These are phyloP conservation scores for Erythrocebus patas DNA, from an alignment of 2,113 vertebrate genomes.

Conservation along the genomic window DNA sequence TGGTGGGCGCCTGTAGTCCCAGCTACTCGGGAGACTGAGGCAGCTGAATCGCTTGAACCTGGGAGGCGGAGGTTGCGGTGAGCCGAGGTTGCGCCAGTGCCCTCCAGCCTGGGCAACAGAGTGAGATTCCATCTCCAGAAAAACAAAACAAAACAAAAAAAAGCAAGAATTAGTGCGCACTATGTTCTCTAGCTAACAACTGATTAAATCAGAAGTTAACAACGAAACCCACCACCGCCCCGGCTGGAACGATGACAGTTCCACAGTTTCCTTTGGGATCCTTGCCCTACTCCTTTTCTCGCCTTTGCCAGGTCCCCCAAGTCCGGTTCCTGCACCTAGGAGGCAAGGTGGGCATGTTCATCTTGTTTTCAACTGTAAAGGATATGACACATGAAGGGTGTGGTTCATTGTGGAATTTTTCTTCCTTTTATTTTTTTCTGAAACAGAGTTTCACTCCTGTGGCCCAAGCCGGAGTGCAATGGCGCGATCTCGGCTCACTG, in stretches of 20 bases:
- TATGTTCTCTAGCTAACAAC: neutral
- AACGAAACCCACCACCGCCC: neutral
- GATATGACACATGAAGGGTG: neutral
- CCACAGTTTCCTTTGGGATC: neutral
- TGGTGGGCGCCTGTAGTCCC: no score
- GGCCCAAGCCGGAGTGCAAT: no score
- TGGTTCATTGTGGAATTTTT: no score
- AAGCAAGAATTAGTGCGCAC: neutral
- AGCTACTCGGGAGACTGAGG: no score
- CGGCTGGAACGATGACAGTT: neutral
- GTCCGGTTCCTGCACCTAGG: neutral
- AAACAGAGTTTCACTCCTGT: no score
- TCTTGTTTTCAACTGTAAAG: neutral
- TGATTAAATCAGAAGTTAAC: neutral
- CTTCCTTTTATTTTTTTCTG: no score
- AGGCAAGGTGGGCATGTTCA: rapidly evolving
- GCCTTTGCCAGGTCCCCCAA: rapidly evolving
- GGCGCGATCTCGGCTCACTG: no score
- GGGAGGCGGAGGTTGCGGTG: no score
- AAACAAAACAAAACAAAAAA: neutral
- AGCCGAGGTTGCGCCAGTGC: no score
- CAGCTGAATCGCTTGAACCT: no score
- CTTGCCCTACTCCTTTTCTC: neutral
- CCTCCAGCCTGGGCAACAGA: no score
- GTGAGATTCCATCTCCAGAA: no score